Percentiles rank a stretch among this genome's conserved stretches.
Evolutionary conservation across 2,113 vertebrate genomes (phyloP).

Genomic region (Chiloscyllium plagiosum): DNA sequence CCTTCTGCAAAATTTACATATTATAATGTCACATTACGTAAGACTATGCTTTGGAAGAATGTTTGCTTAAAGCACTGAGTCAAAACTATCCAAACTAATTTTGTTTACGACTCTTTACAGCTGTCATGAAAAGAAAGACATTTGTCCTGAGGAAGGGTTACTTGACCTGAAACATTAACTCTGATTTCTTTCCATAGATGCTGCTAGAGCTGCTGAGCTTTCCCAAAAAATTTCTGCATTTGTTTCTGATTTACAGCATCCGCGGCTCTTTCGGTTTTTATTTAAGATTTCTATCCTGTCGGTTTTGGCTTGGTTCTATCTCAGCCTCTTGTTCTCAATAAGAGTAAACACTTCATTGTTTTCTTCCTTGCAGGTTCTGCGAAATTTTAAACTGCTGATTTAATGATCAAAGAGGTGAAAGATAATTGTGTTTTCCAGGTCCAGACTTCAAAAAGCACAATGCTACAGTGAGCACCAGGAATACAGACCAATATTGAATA

Average conservation of each 20-base stretch:
- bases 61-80: background rate
- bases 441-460: background rate
- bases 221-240: too few species aligned
- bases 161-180: too few species aligned
- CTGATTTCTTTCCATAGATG: too few species aligned
- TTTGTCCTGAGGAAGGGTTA: background rate
- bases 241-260: too few species aligned
- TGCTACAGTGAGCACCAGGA: background rate
- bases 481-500: background rate
- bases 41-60: background rate
- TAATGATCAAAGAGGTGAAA: background rate
- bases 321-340: background rate
- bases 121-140: background rate
- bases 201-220: too few species aligned
- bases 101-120: background rate
- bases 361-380: background rate
- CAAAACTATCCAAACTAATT: background rate
- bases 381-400: background rate
- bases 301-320: background rate
- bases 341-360: background rate
- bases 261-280: too few species aligned
- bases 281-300: background rate
- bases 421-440: background rate
- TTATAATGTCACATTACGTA: background rate
- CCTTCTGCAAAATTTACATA: background rate